A percentile compares a stretch with the other conserved stretches of the same genome.
Evolutionary conservation across 2,113 vertebrate genomes (phyloP).

Genomic region (Empidonax traillii): DNA sequence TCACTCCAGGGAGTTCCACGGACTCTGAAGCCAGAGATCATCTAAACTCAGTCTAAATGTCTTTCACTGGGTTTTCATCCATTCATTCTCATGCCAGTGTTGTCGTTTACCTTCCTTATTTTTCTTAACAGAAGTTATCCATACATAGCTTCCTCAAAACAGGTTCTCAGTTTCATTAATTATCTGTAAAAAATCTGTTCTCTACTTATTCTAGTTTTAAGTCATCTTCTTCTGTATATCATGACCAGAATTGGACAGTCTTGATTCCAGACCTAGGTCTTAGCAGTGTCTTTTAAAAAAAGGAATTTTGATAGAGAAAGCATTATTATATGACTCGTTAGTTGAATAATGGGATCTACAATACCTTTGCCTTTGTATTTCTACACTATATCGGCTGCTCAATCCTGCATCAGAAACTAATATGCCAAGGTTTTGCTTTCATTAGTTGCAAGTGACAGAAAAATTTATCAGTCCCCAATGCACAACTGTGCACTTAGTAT

Average conservation of each 20-base stretch:
- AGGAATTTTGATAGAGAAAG: background rate
- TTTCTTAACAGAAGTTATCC: background rate
- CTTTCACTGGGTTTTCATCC: background rate
- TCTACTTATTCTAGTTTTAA: background rate
- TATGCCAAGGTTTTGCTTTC: constrained; percentile 9
- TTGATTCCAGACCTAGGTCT: background rate
- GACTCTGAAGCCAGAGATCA: background rate
- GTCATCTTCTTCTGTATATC: background rate
- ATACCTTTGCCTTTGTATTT: background rate
- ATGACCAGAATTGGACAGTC: background rate
- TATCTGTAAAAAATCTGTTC: background rate
- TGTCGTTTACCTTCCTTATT: background rate
- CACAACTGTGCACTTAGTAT: constrained; percentile 35
- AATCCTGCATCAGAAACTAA: background rate
- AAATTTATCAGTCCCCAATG: constrained; percentile 25
- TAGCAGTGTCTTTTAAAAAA: background rate
- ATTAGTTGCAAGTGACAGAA: constrained; percentile 14
- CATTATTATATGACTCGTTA: background rate
- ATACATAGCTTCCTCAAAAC: background rate
- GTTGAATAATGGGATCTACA: background rate
- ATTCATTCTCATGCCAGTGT: background rate
- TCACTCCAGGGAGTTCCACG: background rate
- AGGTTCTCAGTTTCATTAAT: background rate
- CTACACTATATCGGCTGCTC: background rate
- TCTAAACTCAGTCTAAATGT: background rate